Conservation (phyloP, 2,888 invertebrate species). For the Adineta ricciae region DNA sequence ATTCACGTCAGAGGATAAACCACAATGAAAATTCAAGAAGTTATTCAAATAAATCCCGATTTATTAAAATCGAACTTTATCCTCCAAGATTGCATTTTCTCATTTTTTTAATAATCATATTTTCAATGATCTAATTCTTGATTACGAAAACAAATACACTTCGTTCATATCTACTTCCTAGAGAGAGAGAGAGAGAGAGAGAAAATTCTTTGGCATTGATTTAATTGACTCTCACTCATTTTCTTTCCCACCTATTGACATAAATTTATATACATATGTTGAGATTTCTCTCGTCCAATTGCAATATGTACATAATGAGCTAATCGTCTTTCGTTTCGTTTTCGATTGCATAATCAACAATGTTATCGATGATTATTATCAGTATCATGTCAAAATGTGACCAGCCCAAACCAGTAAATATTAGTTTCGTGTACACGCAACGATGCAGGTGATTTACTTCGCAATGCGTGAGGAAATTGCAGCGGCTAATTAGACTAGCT, state of each 20-base stretch:
- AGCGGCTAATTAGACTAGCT: not conserved
- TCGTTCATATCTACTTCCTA: too few relatives aligned
- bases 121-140: too few relatives aligned
- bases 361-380: not conserved
- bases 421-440: not conserved
- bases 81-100: too few relatives aligned
- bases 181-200: too few relatives aligned
- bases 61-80: too few relatives aligned
- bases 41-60: not conserved
- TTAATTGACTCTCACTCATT: not conserved
- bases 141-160: too few relatives aligned
- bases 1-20: not conserved
- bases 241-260: not conserved
- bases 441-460: not conserved
- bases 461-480: not conserved
- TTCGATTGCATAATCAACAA: not conserved
- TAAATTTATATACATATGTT: not conserved
- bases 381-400: not conserved
- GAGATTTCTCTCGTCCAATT: not conserved
- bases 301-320: not conserved
- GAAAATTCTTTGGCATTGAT: not conserved
- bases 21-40: not conserved
- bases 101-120: too few relatives aligned
- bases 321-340: not conserved
- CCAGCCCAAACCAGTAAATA: not conserved